Evolutionary conservation across 2,113 vertebrate species (phyloP).

Genomic region (Oryzias melastigma): DNA sequence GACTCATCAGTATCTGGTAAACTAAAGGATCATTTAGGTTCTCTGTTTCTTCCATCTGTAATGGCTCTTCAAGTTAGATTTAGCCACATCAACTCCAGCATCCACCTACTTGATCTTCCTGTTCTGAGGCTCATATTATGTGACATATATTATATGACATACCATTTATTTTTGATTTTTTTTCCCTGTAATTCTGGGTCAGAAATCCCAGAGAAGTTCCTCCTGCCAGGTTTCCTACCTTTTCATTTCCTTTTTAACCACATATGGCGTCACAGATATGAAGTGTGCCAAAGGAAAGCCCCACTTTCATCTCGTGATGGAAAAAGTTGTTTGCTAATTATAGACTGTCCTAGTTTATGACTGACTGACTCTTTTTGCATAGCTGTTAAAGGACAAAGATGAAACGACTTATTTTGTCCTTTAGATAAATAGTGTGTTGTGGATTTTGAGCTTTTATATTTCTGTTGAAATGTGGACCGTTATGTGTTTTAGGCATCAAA

Average conservation of each 20-base stretch:
- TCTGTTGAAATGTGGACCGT: background rate
- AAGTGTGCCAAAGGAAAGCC: conserved; percentile 4
- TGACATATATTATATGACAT: no score
- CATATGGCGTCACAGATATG: conserved; percentile 26
- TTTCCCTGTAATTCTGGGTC: no score
- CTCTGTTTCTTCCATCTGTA: no score
- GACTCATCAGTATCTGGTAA: no score
- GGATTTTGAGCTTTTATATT: background rate
- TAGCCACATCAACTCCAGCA: no score
- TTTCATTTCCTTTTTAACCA: background rate
- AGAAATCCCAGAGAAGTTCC: no score
- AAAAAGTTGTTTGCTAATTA: conserved; percentile 13
- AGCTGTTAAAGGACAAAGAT: background rate
- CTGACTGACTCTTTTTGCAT: background rate
- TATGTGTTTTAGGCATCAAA: conserved; percentile 5
- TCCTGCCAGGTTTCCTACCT: no score
- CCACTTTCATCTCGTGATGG: conserved; percentile 18
- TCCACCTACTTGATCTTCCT: no score
- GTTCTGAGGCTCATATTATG: no score
- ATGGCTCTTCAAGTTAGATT: no score
- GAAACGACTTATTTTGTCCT: background rate
- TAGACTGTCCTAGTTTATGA: conserved; percentile 17
- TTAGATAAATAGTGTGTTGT: background rate
- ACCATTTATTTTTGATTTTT: no score
- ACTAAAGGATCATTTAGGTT: no score